Evolutionary conservation across 2,797 vertebrate species (phyloP), one percentile per base, ranked within the genome.

Genomic region (Cephalopachus bancanus): DNA sequence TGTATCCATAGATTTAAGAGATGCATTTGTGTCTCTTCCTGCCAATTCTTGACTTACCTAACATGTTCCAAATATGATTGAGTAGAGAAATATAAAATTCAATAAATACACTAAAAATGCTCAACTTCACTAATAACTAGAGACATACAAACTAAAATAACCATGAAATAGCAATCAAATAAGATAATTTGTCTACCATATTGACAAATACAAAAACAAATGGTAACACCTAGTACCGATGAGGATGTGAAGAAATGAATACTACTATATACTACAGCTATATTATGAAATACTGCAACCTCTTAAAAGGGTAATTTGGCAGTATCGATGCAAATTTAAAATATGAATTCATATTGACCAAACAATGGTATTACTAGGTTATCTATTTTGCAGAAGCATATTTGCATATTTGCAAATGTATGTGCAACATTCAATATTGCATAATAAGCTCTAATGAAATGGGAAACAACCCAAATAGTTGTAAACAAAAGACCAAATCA

Each of bases 301-400:
- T 71, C 84, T 78, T 76, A 10, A 55, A 65, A n/a, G 33, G 53
- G 53, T 33, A 53, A 62, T 55, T 94, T 76, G 62, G 26, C 4
- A 86, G n/a, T 91, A 83, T 74, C 57, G 72, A 67, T 57, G 62
- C 80, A 92, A 87, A 96, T 87, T 76, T 62, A 83, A 93, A 86
- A 74, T 74, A 14, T 74, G 22, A 91, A 67, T 71, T 83, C 26
- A 57, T 22, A 49, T 78, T 93, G 81, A 72, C 14, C 64, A 62
- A 83, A 37, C 64, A 94, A 65, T 60, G 22, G 2, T 69, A 53
- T 93, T 89, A 94, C 81, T 76, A 60, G 65, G 1, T 44, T 88
- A 10, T 59, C 22, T 44, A 51, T 59, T 88, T 55, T 60, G 79
- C 17, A 64, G 57, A 94, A 88, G 72, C n/a, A 12, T 72, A 65